Base-by-base conservation (phyloP, 2,113 vertebrate species). In the Hyperopisus bebe region DNA sequence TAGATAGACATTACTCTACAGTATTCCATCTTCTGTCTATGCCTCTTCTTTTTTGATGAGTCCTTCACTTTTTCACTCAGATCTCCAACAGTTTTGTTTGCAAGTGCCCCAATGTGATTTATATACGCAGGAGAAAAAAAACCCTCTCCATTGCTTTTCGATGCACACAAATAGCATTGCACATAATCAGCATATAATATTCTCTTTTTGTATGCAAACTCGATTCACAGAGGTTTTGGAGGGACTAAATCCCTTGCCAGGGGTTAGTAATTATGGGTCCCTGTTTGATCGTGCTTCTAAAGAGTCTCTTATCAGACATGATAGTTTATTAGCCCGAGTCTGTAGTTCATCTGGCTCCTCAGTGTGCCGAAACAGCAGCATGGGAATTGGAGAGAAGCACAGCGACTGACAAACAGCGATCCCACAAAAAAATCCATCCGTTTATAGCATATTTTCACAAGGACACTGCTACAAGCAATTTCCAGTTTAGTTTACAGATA, bases 151-250 rank as follows among this genome's bases (percentile, higher is more conserved):
- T 53, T 53, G 85, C 27, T 86, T 31, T 86, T 51, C n/a, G 27
- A 86, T 27, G 48, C 15, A 86, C 47, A 86, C 50, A 86, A 86
- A 53, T 47, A 31, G 24, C 85, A 86, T 0, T 19, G 85, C 85
- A 31, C 27, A 21, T 31, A 86, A 53, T 86, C 47, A 86, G 47
- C 47, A 86, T 86, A 35, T 47, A 86, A 86, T 86, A 17, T 35
- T 19, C n/a, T 53, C 44, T 51, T 27, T 86, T 86, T 86, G 84
- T 35, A 86, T 86, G 85, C 85, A 86, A 50, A 24, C n/a, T 86
- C 15, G 27, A 48, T 19, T 83, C 39, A 44, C 48, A 39, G 85
- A 39, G 85, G 50, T 44, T 83, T 83, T 47, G 80, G 42, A 46
- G 39, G 39, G 39, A 42, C 80, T 83, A 86, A 86, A 86, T 86